A percentile compares a stretch with the other conserved stretches of the same genome.
These are phyloP conservation scores for Glareola pratincola DNA, from an alignment of 2,113 vertebrate genomes.

Conservation along the genomic window DNA sequence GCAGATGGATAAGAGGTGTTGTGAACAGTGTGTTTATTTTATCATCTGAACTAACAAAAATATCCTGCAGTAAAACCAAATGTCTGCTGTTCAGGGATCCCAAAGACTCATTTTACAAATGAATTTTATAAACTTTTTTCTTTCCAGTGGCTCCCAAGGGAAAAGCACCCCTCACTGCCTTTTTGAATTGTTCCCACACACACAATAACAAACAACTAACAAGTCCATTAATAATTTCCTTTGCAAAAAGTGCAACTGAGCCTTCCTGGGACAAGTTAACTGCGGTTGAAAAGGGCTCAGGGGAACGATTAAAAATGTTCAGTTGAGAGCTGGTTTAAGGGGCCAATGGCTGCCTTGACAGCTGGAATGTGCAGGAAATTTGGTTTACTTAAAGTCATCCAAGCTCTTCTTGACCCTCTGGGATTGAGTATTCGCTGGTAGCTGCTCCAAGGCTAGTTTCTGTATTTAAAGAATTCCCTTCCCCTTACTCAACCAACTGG, in stretches of 20 bases:
- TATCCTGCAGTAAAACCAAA: background rate
- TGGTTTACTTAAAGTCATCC: background rate
- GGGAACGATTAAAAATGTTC: conserved; percentile 25
- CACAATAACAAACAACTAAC: background rate
- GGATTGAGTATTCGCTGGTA: background rate
- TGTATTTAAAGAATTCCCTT: background rate
- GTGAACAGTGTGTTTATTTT: background rate
- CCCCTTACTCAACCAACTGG: background rate
- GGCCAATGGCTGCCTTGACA: conserved; percentile 3
- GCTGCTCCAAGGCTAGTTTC: background rate
- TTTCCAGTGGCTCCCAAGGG: background rate
- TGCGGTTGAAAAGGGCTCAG: background rate
- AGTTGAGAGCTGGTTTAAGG: background rate
- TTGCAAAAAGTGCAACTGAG: background rate
- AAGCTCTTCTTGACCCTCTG: background rate
- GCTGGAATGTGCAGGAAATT: conserved; percentile 28
- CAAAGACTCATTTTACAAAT: background rate
- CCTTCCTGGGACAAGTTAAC: background rate
- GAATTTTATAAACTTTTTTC: background rate
- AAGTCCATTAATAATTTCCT: background rate
- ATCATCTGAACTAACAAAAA: background rate
- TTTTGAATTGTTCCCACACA: conserved; percentile 24
- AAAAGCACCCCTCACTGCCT: fast-evolving
- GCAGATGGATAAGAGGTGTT: background rate
- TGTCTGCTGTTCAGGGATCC: background rate